phyloP scores from a whole-genome alignment of 2,888 invertebrate genomes.

The Gortyna flavago region DNA sequence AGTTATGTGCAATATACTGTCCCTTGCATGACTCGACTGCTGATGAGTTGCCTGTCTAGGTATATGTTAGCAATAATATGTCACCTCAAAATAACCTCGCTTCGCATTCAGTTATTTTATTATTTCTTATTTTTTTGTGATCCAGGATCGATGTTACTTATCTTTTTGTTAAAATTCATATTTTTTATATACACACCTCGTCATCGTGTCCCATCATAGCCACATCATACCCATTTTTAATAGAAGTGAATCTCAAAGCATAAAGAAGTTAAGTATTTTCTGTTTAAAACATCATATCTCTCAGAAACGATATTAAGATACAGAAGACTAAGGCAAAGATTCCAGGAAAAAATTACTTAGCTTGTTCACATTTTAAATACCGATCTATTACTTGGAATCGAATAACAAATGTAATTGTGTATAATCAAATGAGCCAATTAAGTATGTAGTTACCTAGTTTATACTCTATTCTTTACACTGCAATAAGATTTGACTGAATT shows the following conservation, averaged over 20 bases:
- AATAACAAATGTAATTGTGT: too few species aligned
- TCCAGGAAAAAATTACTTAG: not conserved
- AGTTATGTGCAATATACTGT: constrained; percentile 72
- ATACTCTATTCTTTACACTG: not conserved
- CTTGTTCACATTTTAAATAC: not conserved
- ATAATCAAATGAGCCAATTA: too few species aligned
- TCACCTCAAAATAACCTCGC: constrained; percentile 44
- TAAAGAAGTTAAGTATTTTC: not conserved
- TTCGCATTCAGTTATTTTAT: not conserved
- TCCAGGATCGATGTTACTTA: not conserved
- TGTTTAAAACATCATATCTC: not conserved
- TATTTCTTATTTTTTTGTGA: constrained; percentile 29
- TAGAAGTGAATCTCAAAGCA: not conserved
- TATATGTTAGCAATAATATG: constrained; percentile 47
- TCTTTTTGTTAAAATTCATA: not conserved
- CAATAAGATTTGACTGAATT: not conserved
- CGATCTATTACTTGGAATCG: not conserved
- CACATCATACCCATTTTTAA: too few species aligned
- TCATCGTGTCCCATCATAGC: not conserved
- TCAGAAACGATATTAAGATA: not conserved
- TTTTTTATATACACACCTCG: too few species aligned
- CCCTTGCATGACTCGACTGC: constrained; percentile 64
- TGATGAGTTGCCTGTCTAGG: constrained; percentile 60
- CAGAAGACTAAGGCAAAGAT: not conserved
- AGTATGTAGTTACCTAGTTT: too few species aligned